Percentiles rank a stretch among this genome's conserved stretches.
These are phyloP conservation scores for Hemitrygon akajei DNA, from an alignment of 2,797 vertebrate genomes.

Conservation along the genomic window DNA sequence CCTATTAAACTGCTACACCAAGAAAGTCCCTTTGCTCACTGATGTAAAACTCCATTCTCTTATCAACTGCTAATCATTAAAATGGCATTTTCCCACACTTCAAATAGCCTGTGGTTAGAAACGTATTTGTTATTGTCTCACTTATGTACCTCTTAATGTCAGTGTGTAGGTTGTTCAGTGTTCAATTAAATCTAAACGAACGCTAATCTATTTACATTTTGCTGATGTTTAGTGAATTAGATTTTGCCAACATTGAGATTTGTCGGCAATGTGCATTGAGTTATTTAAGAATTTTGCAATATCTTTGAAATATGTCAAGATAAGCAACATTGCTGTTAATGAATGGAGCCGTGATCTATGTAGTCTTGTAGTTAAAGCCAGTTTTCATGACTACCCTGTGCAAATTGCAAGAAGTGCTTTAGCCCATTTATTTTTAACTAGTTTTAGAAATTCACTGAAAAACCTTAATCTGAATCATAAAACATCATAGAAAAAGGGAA, in stretches of 20 bases:
- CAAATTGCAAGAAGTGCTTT: neutral
- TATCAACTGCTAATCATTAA: slow-evolving; percentile 9
- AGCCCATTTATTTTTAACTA: neutral
- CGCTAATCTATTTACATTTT: neutral
- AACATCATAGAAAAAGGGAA: neutral
- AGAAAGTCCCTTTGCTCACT: neutral
- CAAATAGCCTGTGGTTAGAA: neutral
- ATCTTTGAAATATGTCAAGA: neutral
- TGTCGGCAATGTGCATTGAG: neutral
- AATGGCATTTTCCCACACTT: slow-evolving; percentile 4
- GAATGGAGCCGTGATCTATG: neutral
- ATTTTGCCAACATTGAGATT: neutral
- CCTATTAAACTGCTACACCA: neutral
- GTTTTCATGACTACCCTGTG: neutral
- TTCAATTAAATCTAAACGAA: neutral
- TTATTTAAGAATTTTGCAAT: neutral
- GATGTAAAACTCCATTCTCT: neutral
- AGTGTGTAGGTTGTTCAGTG: neutral
- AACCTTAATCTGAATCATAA: neutral
- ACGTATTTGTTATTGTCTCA: neutral
- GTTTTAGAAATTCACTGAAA: neutral
- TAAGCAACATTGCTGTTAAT: neutral
- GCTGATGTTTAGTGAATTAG: neutral
- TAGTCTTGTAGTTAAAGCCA: neutral
- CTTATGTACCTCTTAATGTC: neutral